Evolutionary conservation across 2,113 vertebrate genomes (phyloP), one percentile per base, ranked within the genome.

Genomic region (Mesoclemmys tuberculata): DNA sequence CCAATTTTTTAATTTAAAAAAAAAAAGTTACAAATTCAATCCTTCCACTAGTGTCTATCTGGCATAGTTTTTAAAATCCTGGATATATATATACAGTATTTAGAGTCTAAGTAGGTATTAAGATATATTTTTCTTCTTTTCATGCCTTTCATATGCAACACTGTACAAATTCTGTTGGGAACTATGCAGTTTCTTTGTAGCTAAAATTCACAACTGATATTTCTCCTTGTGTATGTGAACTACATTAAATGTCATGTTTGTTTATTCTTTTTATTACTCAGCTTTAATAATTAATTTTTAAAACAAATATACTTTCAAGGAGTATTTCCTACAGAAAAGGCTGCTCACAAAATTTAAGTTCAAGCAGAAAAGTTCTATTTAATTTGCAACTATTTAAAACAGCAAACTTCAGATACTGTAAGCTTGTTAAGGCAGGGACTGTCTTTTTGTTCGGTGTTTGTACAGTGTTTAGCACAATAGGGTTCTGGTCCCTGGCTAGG

Each of bases 291-390:
- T 71, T 22, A 14, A 2, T 79, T 86, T 95, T 83, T 81, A 68
- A 71, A 85, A 82, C 27, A 78, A n/a, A 19, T 16, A 81, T 27
- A 90, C 49, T 41, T 4, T 93, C 13, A 68, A 95, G 22, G 91
- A 92, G 18, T 54, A 46, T 24, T 82, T 92, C 78, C 48, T 78
- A 88, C 22, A 88, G 58, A 91, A 94, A 61, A 82, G 18, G 6
- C 81, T 48, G 85, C 1, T 0, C 29, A 51, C 24, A 71, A 38
- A 71, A 71, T 46, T 84, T 75, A 80, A 38, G 51, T 61, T 74
- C 7, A 91, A 54, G 38, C 14, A 55, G 18, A 41, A 10, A 22
- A 10, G 29, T 97, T 86, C 38, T 88, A 78, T 56, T 13, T 88
- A 74, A 80, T 68, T 64, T 87, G 21, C 51, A 75, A 10, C 80